Percentiles rank a stretch among this genome's conserved stretches.
phyloP scores from a whole-genome alignment of 1,140 invertebrate genomes.

The Kradibia gibbosae region DNA sequence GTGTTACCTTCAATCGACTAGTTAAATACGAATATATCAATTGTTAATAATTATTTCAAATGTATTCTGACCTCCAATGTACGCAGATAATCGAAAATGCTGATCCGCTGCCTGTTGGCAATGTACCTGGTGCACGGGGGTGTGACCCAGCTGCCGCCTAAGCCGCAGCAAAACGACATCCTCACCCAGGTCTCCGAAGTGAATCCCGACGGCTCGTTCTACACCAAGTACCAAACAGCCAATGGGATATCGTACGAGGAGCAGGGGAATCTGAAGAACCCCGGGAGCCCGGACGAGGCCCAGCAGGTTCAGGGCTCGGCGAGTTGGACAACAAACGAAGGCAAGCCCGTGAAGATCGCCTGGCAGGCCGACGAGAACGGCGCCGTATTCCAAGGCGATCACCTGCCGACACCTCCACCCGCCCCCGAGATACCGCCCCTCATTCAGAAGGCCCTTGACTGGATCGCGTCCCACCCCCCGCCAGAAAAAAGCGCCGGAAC shows the following conservation, averaged over 20 bases:
- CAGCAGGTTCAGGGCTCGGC: constrained; percentile 63
- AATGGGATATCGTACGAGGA: constrained; percentile 68
- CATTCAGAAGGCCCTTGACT: constrained; percentile 63
- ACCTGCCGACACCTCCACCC: constrained; percentile 66
- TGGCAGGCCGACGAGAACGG: constrained; percentile 76
- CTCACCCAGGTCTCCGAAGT: constrained; percentile 54
- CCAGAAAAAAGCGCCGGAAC: constrained; percentile 57
- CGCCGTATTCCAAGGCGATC: constrained; percentile 70
- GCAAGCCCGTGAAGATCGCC: constrained; percentile 66
- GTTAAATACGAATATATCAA: no score
- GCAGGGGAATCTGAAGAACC: constrained; percentile 68
- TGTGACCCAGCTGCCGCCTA: neutral
- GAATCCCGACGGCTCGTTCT: constrained; percentile 60
- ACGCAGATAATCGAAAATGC: constrained; percentile 19
- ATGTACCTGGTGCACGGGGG: neutral
- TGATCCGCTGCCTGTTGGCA: neutral
- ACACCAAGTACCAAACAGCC: constrained; percentile 65
- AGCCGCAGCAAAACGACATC: constrained; percentile 50
- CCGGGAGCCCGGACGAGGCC: constrained; percentile 59
- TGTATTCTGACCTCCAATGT: no score
- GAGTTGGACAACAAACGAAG: constrained; percentile 72
- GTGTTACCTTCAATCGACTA: no score
- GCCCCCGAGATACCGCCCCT: constrained; percentile 64
- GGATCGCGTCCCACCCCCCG: constrained; percentile 64
- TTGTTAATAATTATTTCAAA: no score